These are phyloP conservation scores for Falcaria lacertinaria DNA, from an alignment of 2,888 invertebrate genomes.

Conservation along the genomic window DNA sequence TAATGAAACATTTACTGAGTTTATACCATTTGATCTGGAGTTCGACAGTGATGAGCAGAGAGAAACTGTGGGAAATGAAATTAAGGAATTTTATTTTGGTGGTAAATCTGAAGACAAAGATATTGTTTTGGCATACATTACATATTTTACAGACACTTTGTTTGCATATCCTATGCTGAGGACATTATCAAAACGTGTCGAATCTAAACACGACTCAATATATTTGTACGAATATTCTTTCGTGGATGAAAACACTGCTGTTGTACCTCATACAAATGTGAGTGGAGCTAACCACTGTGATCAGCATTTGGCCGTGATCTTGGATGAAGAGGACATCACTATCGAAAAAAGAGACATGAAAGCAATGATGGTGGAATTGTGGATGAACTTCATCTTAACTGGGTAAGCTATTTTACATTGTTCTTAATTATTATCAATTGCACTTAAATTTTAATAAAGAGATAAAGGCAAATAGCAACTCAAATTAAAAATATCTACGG, in stretches of 20 bases:
- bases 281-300: conserved; percentile 37
- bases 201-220: conserved; percentile 29
- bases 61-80: conserved; percentile 19
- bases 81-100: conserved; percentile 45
- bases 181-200: conserved; percentile 24
- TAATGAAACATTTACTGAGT: conserved; percentile 38
- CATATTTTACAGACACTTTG: conserved; percentile 47
- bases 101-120: conserved; percentile 19
- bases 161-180: conserved; percentile 34
- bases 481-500: too few relatives aligned
- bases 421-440: too few relatives aligned
- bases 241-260: conserved; percentile 24
- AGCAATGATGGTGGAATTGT: conserved; percentile 19
- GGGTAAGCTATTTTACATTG: conserved; percentile 24
- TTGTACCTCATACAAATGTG: conserved; percentile 26
- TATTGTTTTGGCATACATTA: conserved; percentile 19
- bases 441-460: too few relatives aligned
- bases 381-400: conserved; percentile 27
- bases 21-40: conserved; percentile 36
- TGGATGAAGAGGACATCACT: conserved; percentile 14
- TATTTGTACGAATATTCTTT: conserved; percentile 46
- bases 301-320: conserved; percentile 22
- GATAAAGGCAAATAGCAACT: too few relatives aligned
- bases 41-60: conserved; percentile 30
- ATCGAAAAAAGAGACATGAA: conserved; percentile 22